Percentiles rank a stretch among this genome's conserved stretches.
Conservation (phyloP, 2,888 invertebrate genomes). For the Timema cristinae region DNA sequence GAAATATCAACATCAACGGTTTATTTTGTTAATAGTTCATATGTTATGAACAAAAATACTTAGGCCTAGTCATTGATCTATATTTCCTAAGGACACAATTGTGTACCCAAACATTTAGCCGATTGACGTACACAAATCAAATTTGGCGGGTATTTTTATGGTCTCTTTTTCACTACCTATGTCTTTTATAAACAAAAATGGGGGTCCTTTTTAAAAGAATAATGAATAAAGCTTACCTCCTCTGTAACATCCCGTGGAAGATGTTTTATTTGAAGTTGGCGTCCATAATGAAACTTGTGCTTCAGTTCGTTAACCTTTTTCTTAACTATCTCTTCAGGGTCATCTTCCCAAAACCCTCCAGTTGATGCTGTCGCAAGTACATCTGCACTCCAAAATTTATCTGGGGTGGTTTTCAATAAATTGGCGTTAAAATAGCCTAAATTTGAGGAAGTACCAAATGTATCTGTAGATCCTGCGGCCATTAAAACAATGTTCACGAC, state of each 20-base stretch:
- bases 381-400: constrained; percentile 36
- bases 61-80: no score
- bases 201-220: no score
- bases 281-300: constrained; percentile 43
- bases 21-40: no score
- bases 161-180: no score
- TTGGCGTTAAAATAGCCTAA: constrained; percentile 34
- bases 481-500: constrained; percentile 26
- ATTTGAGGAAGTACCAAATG: constrained; percentile 38
- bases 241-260: constrained; percentile 45
- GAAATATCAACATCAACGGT: no score
- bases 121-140: no score
- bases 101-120: no score
- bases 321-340: constrained; percentile 41
- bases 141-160: no score
- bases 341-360: constrained; percentile 42
- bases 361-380: constrained; percentile 43
- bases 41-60: no score
- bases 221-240: constrained; percentile 39
- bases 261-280: constrained; percentile 45
- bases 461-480: constrained; percentile 42
- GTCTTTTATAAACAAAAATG: no score
- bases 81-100: no score
- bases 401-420: constrained; percentile 33
- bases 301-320: constrained; percentile 42